Evolutionary conservation across 2,888 invertebrate species (phyloP).

Genomic region (Lymantria monacha): DNA sequence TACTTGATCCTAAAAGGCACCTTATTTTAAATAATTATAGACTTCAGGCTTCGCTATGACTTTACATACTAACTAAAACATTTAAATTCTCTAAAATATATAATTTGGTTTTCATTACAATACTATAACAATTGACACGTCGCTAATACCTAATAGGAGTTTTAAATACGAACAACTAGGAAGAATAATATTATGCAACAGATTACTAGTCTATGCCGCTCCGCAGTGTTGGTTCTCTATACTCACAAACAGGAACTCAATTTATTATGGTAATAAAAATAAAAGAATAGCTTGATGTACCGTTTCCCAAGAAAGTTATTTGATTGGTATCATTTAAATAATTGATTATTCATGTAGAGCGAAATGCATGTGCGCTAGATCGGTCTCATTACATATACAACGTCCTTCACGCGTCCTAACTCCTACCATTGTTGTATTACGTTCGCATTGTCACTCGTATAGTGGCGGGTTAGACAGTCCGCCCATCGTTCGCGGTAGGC

Average conservation of each 20-base stretch:
- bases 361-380: constrained; percentile 73
- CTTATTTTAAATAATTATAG: constrained; percentile 78
- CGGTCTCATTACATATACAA: constrained; percentile 73
- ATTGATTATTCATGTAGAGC: constrained; percentile 80
- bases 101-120: constrained; percentile 81
- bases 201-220: constrained; percentile 68
- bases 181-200: constrained; percentile 81
- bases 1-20: constrained; percentile 77
- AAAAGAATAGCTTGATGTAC: constrained; percentile 49
- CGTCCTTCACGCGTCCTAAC: constrained; percentile 81
- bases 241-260: constrained; percentile 31
- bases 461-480: constrained; percentile 62
- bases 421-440: constrained; percentile 77
- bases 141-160: constrained; percentile 79
- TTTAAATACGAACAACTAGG: constrained; percentile 80
- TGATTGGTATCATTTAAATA: constrained; percentile 76
- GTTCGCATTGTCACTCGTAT: constrained; percentile 70
- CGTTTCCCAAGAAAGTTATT: constrained; percentile 62
- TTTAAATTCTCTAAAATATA: constrained; percentile 81
- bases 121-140: constrained; percentile 77
- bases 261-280: constrained; percentile 29
- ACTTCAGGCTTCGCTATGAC: constrained; percentile 80
- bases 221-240: constrained; percentile 61
- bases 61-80: constrained; percentile 78
- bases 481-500: constrained; percentile 39